These are phyloP conservation scores for Gymnoscopelus microlampas DNA, from an alignment of 2,797 vertebrate genomes.

Conservation along the genomic window DNA sequence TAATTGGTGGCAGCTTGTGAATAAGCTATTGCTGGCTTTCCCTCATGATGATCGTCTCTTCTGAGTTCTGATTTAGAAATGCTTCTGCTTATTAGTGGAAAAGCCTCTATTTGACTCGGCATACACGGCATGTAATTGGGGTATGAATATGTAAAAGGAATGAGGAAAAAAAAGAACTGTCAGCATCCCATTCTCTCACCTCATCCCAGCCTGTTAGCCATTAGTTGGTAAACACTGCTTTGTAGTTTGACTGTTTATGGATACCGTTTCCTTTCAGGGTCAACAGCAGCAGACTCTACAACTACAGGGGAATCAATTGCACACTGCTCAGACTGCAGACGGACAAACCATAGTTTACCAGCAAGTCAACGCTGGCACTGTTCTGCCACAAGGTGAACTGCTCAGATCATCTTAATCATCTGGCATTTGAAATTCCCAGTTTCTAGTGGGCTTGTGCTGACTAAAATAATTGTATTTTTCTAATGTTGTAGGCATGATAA, in stretches of 20 bases:
- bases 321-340: conserved; percentile 86
- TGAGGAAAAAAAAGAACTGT: not conserved
- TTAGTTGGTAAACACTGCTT: conserved; percentile 3
- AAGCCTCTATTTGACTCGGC: not conserved
- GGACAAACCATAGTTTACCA: conserved; percentile 92
- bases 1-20: too few relatives aligned
- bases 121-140: not conserved
- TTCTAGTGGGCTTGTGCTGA: not conserved
- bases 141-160: not conserved
- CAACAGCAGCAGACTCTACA: conserved; percentile 90
- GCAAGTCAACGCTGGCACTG: conserved; percentile 90
- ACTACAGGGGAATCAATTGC: conserved; percentile 89
- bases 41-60: too few relatives aligned
- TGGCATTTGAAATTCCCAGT: not conserved
- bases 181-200: not conserved
- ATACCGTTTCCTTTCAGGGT: conserved; percentile 66
- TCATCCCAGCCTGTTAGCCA: not conserved
- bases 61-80: not conserved
- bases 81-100: not conserved
- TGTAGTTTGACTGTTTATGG: not conserved
- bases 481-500: conserved; percentile 90
- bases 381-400: conserved; percentile 88
- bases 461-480: conserved; percentile 1
- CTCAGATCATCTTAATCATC: not conserved
- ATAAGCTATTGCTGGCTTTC: too few relatives aligned